A percentile compares a stretch with the other conserved stretches of the same genome.
Evolutionary conservation across 1,140 invertebrate genomes (phyloP).

Genomic region (Andrena cerasifolii): DNA sequence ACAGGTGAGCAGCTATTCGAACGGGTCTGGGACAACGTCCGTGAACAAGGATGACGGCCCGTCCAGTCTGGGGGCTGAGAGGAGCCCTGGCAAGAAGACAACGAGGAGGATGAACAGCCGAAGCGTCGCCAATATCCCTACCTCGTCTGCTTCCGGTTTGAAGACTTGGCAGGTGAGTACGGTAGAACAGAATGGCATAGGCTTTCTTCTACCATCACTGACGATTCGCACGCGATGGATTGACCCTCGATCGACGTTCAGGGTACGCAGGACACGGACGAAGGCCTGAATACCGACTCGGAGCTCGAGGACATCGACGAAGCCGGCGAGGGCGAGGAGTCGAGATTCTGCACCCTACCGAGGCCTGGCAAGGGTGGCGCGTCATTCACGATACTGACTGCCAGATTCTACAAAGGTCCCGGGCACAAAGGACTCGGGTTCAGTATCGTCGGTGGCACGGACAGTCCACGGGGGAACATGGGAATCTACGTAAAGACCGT

Average conservation of each 20-base stretch:
- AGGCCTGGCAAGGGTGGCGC: constrained; percentile 79
- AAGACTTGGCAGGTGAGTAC: constrained; percentile 73
- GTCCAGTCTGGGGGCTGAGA: constrained; percentile 69
- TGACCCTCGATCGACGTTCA: constrained; percentile 23
- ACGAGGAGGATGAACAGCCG: constrained; percentile 69
- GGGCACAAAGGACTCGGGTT: constrained; percentile 94
- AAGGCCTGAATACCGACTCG: constrained; percentile 78
- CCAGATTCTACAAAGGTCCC: constrained; percentile 90
- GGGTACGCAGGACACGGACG: constrained; percentile 74
- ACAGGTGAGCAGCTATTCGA: constrained; percentile 69
- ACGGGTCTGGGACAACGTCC: constrained; percentile 43
- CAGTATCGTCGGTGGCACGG: constrained; percentile 94
- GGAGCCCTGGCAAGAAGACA: constrained; percentile 65
- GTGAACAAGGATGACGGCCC: constrained; percentile 66
- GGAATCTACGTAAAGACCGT: constrained; percentile 96
- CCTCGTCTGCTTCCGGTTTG: constrained; percentile 59
- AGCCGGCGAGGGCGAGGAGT: constrained; percentile 75
- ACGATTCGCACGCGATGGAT: background rate
- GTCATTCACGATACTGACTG: constrained; percentile 82
- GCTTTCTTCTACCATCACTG: background rate
- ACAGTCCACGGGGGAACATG: constrained; percentile 94
- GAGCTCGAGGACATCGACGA: constrained; percentile 80
- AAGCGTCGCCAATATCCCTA: constrained; percentile 75
- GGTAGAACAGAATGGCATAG: background rate
- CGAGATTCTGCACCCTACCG: constrained; percentile 81